Percentiles rank a stretch among this genome's conserved stretches.
phyloP scores from a whole-genome alignment of 2,797 vertebrate genomes.

The Protonibea diacanthus region DNA sequence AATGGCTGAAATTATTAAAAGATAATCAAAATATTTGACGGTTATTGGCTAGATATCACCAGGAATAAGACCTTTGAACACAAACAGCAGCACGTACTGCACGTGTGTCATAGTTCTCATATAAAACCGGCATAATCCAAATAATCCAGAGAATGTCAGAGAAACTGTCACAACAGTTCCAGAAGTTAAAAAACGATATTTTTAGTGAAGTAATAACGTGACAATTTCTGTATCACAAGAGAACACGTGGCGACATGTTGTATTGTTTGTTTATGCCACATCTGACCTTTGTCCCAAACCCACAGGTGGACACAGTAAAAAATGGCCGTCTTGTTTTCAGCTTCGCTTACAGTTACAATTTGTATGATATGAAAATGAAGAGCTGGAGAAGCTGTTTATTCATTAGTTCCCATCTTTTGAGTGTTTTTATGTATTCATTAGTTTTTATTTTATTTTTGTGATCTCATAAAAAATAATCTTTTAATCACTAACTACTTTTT shows the following conservation, averaged over 20 bases:
- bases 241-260: constrained; percentile 6
- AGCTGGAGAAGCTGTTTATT: neutral
- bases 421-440: too few relatives aligned
- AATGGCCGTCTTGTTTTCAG: neutral
- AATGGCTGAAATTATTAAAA: neutral
- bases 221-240: neutral
- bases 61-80: neutral
- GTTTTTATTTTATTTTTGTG: neutral
- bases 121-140: neutral
- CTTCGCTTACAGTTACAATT: neutral
- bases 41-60: neutral
- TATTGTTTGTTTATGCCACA: constrained; percentile 39
- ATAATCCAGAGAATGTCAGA: neutral
- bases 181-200: neutral
- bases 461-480: neutral
- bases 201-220: neutral
- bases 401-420: neutral
- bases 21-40: neutral
- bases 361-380: neutral
- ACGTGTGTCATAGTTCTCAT: neutral
- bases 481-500: too few relatives aligned
- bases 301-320: neutral
- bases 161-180: neutral
- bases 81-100: neutral
- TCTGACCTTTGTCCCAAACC: constrained; percentile 58